A percentile compares a stretch with the other conserved stretches of the same genome.
These are phyloP conservation scores for Hemicentrotus pulcherrimus DNA, from an alignment of 35 echinoderm and acorn worm genomes.

Conservation along the genomic window DNA sequence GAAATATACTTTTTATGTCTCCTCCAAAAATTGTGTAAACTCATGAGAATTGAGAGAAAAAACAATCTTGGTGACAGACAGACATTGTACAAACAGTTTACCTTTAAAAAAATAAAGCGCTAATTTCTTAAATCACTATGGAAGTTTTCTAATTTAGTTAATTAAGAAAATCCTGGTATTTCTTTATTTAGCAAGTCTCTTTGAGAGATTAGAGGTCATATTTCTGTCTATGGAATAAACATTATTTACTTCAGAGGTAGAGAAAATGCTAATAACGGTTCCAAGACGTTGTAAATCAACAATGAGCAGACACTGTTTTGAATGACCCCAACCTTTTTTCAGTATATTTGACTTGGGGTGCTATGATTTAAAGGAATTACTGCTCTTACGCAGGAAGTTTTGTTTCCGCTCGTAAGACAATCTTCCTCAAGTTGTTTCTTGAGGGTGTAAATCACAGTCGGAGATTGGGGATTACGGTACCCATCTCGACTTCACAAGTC, in stretches of 20 bases:
- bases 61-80: no score
- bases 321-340: background rate
- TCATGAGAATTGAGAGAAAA: no score
- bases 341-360: background rate
- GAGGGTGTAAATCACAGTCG: background rate
- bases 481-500: background rate
- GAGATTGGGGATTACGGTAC: background rate
- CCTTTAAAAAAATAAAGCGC: background rate
- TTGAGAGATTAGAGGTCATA: background rate
- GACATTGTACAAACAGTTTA: no score
- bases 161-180: background rate
- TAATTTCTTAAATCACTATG: background rate
- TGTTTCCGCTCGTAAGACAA: conserved; percentile 3
- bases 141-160: background rate
- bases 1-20: no score
- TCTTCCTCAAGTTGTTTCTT: background rate
- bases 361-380: background rate
- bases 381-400: background rate
- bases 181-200: background rate
- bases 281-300: background rate
- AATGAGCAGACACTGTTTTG: background rate
- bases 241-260: background rate
- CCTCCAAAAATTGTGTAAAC: no score
- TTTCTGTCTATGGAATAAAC: background rate
- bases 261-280: background rate